phyloP scores from a whole-genome alignment of 2,797 vertebrate species.

The Caiman crocodilus region DNA sequence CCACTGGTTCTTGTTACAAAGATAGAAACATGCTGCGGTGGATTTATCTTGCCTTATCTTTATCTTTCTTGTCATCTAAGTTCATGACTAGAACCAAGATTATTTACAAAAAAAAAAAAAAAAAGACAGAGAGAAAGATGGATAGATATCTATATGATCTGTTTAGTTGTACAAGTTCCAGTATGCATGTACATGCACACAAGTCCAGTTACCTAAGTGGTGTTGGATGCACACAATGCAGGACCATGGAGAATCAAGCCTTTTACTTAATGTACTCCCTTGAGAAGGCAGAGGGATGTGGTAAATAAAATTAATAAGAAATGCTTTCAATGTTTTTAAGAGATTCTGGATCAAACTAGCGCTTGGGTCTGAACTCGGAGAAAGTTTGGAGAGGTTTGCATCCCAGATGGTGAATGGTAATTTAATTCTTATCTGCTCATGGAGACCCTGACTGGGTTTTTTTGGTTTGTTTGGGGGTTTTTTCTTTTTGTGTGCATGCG shows the following conservation, averaged over 20 bases:
- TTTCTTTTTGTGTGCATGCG: too few relatives aligned
- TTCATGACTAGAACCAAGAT: background rate
- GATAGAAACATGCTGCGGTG: slow-evolving; percentile 22
- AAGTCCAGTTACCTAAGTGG: background rate
- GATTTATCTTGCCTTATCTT: slow-evolving; percentile 58
- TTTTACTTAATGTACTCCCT: background rate
- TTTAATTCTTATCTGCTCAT: background rate
- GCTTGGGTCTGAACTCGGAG: fast-evolving
- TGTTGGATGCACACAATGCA: fast-evolving
- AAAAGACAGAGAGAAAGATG: background rate
- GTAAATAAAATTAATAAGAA: background rate
- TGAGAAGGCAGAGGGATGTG: background rate
- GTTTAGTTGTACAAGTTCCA: background rate
- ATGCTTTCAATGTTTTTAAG: fast-evolving
- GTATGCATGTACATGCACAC: fast-evolving
- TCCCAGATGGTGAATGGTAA: fast-evolving
- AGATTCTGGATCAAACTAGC: fast-evolving
- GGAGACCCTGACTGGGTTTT: background rate
- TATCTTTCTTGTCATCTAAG: slow-evolving; percentile 8
- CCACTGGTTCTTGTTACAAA: slow-evolving; percentile 53
- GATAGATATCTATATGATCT: fast-evolving
- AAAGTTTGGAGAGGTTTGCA: background rate
- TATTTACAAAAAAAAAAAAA: background rate
- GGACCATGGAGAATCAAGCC: background rate
- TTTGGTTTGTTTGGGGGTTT: background rate